phyloP scores from a whole-genome alignment of 2,888 invertebrate genomes.

The Hirtodrosophila confusa region DNA sequence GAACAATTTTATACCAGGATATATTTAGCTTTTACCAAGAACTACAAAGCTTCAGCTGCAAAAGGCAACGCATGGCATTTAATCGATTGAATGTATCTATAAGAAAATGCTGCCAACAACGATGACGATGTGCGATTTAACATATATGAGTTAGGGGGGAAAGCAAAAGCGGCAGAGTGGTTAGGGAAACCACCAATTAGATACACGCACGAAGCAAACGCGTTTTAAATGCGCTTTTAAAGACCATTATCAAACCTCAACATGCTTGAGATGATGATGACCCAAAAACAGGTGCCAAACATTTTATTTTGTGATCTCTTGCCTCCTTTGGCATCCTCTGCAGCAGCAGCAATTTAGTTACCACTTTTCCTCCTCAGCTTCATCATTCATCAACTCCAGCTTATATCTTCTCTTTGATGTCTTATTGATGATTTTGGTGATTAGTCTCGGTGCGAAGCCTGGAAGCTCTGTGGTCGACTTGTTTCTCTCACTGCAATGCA shows the following conservation, averaged over 20 bases:
- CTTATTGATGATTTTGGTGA: slow-evolving; percentile 70
- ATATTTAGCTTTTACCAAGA: background rate
- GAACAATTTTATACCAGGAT: slow-evolving; percentile 10
- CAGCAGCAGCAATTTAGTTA: slow-evolving; percentile 42
- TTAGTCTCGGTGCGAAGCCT: slow-evolving; percentile 36
- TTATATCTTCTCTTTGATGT: slow-evolving; percentile 61
- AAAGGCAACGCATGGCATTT: slow-evolving; percentile 45
- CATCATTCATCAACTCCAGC: slow-evolving; percentile 17
- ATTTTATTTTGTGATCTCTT: slow-evolving; percentile 17
- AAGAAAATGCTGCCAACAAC: slow-evolving; percentile 7
- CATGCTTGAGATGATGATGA: slow-evolving; percentile 43
- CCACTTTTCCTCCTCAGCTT: slow-evolving; percentile 20
- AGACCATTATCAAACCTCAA: slow-evolving; percentile 47
- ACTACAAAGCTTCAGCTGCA: slow-evolving; percentile 9
- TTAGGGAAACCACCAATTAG: slow-evolving; percentile 36
- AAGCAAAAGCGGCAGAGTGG: background rate
- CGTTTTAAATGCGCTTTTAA: slow-evolving; percentile 74
- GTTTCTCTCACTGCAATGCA: slow-evolving; percentile 23
- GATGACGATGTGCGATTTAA: slow-evolving; percentile 50
- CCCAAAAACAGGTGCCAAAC: slow-evolving; percentile 50
- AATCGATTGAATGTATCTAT: slow-evolving; percentile 40
- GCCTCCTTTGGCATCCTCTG: background rate
- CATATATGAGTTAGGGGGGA: slow-evolving; percentile 4
- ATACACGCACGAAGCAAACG: slow-evolving; percentile 59
- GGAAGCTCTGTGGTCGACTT: slow-evolving; percentile 3